phyloP scores from a whole-genome alignment of 2,113 vertebrate species.

The Cyprinus carpio region DNA sequence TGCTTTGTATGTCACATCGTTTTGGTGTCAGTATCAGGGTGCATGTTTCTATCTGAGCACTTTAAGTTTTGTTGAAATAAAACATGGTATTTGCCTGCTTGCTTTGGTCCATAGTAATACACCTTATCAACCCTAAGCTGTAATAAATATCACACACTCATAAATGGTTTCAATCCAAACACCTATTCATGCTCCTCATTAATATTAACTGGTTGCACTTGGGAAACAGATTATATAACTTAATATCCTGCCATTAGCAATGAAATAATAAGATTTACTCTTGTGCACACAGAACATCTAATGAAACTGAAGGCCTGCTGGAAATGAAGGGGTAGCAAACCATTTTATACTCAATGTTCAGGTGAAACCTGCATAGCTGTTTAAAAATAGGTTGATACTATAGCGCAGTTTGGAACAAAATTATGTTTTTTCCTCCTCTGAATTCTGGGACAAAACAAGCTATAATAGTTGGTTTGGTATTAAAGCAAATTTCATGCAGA shows the following conservation, averaged over 20 bases:
- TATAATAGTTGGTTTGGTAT: too few relatives aligned
- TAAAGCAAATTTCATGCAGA: too few relatives aligned
- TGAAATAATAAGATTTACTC: not conserved
- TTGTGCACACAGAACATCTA: not conserved
- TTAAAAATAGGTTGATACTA: too few relatives aligned
- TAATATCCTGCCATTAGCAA: not conserved
- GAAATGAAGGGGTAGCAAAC: not conserved
- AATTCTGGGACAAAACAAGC: too few relatives aligned
- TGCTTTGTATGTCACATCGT: not conserved
- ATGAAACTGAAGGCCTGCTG: not conserved
- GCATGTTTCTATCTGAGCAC: not conserved
- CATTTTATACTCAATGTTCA: not conserved
- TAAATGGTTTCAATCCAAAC: constrained; percentile 43
- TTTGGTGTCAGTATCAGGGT: constrained; percentile 25
- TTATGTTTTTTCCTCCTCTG: too few relatives aligned
- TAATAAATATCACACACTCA: constrained; percentile 1
- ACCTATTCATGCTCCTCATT: constrained; percentile 17
- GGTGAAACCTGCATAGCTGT: not conserved
- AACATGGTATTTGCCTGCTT: not conserved
- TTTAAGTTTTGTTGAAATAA: not conserved
- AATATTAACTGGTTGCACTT: constrained; percentile 53
- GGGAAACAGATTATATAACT: constrained; percentile 56
- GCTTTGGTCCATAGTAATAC: not conserved
- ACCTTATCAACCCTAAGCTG: not conserved
- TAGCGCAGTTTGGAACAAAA: too few relatives aligned